Evolutionary conservation across 2,113 vertebrate species (phyloP), one percentile per base, ranked within the genome.

Genomic region (Plecturocebus donacophilus): DNA sequence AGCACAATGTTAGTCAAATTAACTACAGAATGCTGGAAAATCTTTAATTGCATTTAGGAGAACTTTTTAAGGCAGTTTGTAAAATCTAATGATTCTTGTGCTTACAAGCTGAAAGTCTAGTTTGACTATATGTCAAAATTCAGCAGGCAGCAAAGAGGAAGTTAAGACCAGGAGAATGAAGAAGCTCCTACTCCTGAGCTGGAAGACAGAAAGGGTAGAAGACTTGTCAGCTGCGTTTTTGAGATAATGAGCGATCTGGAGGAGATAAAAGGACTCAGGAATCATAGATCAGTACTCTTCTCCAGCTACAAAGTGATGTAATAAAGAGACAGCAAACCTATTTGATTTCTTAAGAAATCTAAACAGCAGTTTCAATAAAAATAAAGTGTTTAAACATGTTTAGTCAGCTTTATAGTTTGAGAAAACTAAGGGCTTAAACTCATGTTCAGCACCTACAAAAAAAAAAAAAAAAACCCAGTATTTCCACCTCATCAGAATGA

Each of bases 391-490:
- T 86, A 87, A 95, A 84, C 4, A 70, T 32, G 61, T 75, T 40
- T 97, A 82, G 30, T 90, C 30, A 92, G n/a, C 80, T 97, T 97
- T 90, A 49, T 71, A 91, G 79, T 80, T 81, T 96, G 83, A 66
- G 79, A 49, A 89, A 90, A 87, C 30, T 82, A 82, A 96, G 89
- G 79, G n/a, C 61, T 97, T 96, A 89, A 88, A 83, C 16, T 77
- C 38, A 91, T 25, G 13, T 40, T 91, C 21, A 76, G 20, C 40
- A 80, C 56, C 68, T 47, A 91, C 42, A 35, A 90, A 92, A 95
- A 93, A 95, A 90, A 35, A 90, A 92, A 95, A 91, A 94, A 90
- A 95, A 35, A 32, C 2, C 6, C 20, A 58, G 25, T 45, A 35
- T 71, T 90, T 91, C 19, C 9, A 79, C 30, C 40, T 94, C 97